phyloP scores from a whole-genome alignment of 2,113 vertebrate species.

The Tetrax tetrax region DNA sequence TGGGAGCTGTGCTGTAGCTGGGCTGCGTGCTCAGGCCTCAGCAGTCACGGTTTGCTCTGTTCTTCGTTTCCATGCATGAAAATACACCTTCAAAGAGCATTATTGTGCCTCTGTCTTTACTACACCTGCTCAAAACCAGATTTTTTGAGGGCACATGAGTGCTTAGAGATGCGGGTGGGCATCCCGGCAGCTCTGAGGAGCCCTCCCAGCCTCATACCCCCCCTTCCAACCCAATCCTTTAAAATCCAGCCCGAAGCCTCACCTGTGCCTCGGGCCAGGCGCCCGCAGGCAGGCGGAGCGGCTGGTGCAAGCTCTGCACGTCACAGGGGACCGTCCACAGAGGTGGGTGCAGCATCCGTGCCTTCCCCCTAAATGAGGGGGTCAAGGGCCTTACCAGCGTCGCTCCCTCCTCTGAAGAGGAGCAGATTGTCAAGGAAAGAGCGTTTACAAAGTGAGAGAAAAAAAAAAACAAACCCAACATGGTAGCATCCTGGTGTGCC shows the following conservation, averaged over 20 bases:
- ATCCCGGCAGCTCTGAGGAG: neutral
- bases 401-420: neutral
- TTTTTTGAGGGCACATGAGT: neutral
- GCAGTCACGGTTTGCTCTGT: neutral
- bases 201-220: neutral
- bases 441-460: neutral
- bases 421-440: neutral
- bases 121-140: neutral
- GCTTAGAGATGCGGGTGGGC: neutral
- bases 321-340: accelerated
- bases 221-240: neutral
- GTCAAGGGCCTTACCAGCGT: accelerated
- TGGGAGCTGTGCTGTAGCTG: neutral
- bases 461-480: accelerated
- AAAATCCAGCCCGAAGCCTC: neutral
- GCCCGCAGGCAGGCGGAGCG: neutral
- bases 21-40: neutral
- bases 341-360: neutral
- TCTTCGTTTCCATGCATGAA: neutral
- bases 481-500: neutral
- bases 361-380: neutral
- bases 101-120: neutral
- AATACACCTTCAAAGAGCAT: neutral
- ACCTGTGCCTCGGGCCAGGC: neutral
- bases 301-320: neutral